Percentiles rank a stretch among this genome's conserved stretches.
These are phyloP conservation scores for Perithous albicinctus DNA, from an alignment of 2,888 invertebrate species.

Conservation along the genomic window DNA sequence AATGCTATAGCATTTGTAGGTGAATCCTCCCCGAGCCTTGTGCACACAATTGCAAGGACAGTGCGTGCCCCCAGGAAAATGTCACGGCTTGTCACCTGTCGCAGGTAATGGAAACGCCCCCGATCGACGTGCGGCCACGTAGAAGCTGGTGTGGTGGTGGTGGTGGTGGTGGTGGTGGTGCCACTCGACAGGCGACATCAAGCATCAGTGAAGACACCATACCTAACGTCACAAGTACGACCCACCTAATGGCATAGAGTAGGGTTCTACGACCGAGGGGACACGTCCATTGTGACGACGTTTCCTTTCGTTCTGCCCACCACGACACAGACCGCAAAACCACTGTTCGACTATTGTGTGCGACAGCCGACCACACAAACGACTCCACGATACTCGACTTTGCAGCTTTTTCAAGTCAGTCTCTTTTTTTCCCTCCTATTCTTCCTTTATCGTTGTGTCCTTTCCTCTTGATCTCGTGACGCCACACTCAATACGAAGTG, in stretches of 20 bases:
- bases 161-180: slow-evolving; percentile 21
- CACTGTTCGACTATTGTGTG: slow-evolving; percentile 61
- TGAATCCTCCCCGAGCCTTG: slow-evolving; percentile 29
- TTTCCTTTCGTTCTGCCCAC: slow-evolving; percentile 66
- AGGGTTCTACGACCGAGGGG: slow-evolving; percentile 29
- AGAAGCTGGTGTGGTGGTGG: slow-evolving; percentile 6
- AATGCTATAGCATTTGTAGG: slow-evolving; percentile 35
- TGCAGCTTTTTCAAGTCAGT: slow-evolving; percentile 53
- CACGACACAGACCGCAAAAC: slow-evolving; percentile 63
- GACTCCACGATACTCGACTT: slow-evolving; percentile 50
- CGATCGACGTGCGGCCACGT: slow-evolving; percentile 29
- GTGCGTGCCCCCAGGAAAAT: slow-evolving; percentile 62
- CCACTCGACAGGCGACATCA: slow-evolving; percentile 41
- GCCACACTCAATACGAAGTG: slow-evolving; percentile 12
- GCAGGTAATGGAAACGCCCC: slow-evolving; percentile 64
- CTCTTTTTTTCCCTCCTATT: slow-evolving; percentile 14
- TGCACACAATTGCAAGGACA: not conserved
- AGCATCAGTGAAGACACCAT: slow-evolving; percentile 28
- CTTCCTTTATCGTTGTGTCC: no score
- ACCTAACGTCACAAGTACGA: slow-evolving; percentile 54
- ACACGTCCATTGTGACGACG: slow-evolving; percentile 67
- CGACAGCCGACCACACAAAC: slow-evolving; percentile 50
- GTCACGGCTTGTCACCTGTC: slow-evolving; percentile 72
- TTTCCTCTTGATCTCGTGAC: slow-evolving; percentile 42
- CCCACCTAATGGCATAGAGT: slow-evolving; percentile 67